Base-by-base conservation (phyloP, 1,140 invertebrate species). In the Chymomyza costata region DNA sequence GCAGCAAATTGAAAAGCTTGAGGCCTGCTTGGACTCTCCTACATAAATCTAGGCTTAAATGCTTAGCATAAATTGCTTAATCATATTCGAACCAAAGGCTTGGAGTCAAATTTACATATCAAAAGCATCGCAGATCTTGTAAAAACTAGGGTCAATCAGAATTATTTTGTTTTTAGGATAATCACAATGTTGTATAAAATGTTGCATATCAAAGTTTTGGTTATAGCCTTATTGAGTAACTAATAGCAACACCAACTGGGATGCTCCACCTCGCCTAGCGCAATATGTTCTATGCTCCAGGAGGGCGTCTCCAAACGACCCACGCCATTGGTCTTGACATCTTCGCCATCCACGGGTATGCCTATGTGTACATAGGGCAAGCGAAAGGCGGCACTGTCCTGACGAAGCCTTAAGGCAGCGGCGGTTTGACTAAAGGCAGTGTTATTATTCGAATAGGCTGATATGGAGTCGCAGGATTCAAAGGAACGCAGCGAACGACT, bases 211-310 rank as follows among this genome's bases (percentile, higher is more conserved):
- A n/a, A 39, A 44, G 17, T 21, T n/a, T n/a, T 40, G 41, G 14
- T 21, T 28, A n/a, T 21, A 21, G 11, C 16, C 3, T 19, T 34
- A 8, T 1, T 15, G 6, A 11, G 21, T 28, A 44, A 21, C 32
- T 17, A 6, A 14, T 85, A 90, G 67, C 89, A 91, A 69, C 91
- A 91, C 55, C 87, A 89, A 56, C 86, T 84, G 10, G 83, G 85
- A 18, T 82, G 87, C 60, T 90, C 89, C 10, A 86, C 73, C 49
- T 90, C 87, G 1, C 89, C 90, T 44, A 90, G 88, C 3, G 90
- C 90, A 39, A 91, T 89, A 65, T 88, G 88, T 39, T 87, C 86
- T 21, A 88, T 87, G 51, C 87, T 87, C 87, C 88, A 88, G 1
- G 88, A 86, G 1, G 88, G 86, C 34, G 87, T 85, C 65, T 90